Evolutionary conservation across 1,140 invertebrate genomes (phyloP).

Genomic region (Drosophila elegans): DNA sequence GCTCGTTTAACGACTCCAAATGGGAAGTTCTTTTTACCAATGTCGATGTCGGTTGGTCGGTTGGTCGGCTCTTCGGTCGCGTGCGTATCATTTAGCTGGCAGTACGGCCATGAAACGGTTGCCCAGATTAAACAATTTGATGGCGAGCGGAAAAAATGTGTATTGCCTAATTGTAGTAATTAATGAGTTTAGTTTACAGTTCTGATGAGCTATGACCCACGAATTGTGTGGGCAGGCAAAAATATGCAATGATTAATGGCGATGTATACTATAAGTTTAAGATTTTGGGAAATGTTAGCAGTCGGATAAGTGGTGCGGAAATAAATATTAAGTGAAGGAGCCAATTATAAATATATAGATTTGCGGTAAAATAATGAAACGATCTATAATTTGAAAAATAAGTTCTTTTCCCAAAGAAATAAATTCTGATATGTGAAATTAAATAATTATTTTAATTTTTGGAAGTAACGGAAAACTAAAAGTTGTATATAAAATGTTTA

Average conservation of each 20-base stretch:
- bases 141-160: slow-evolving; percentile 45
- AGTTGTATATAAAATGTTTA: too few species aligned
- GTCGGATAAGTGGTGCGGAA: background rate
- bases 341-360: too few species aligned
- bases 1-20: slow-evolving; percentile 44
- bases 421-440: too few species aligned
- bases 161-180: slow-evolving; percentile 74
- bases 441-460: too few species aligned
- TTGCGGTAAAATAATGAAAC: too few species aligned
- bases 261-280: background rate
- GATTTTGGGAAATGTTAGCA: background rate
- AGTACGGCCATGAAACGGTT: slow-evolving; percentile 36
- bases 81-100: slow-evolving; percentile 47
- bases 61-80: slow-evolving; percentile 47
- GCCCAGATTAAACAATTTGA: slow-evolving; percentile 62
- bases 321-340: slow-evolving; percentile 1
- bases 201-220: slow-evolving; percentile 34
- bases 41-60: slow-evolving; percentile 3
- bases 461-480: too few species aligned
- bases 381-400: too few species aligned
- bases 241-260: slow-evolving; percentile 51
- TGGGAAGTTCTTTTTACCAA: slow-evolving; percentile 26
- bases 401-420: too few species aligned
- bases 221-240: slow-evolving; percentile 1
- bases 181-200: slow-evolving; percentile 71